These are phyloP conservation scores for Empidonax traillii DNA, from an alignment of 2,113 vertebrate genomes.

Conservation along the genomic window DNA sequence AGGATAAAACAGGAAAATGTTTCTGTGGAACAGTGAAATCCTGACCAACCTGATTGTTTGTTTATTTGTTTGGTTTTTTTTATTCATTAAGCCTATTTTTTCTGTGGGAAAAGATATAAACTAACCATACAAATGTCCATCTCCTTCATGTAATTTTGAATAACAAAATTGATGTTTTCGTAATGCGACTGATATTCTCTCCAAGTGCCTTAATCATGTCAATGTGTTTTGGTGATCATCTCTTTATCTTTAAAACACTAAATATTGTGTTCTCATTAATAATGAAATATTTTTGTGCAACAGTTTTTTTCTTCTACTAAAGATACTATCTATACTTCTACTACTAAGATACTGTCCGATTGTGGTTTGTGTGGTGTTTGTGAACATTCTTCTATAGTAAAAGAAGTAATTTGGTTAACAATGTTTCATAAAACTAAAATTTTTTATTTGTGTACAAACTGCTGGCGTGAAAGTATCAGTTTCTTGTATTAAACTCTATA, in stretches of 20 bases:
- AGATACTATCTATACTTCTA: too few relatives aligned
- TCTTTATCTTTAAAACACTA: background rate
- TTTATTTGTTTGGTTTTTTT: too few relatives aligned
- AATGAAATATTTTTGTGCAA: background rate
- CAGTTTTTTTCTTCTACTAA: background rate
- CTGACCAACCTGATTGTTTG: background rate
- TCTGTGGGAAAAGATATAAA: background rate
- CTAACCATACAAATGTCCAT: background rate
- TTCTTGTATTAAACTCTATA: conserved; percentile 76
- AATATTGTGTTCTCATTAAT: background rate
- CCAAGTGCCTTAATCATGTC: background rate
- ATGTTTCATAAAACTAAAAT: background rate
- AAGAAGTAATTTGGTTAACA: background rate
- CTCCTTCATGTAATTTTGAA: background rate
- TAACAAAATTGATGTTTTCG: background rate
- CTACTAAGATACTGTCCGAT: background rate
- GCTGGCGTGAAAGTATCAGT: conserved; percentile 5
- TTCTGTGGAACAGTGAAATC: background rate
- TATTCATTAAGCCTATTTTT: background rate
- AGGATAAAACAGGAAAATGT: background rate
- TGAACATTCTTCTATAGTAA: background rate
- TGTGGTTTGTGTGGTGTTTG: background rate
- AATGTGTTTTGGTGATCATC: background rate
- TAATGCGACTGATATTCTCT: background rate
- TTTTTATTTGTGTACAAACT: background rate